Base-by-base conservation (phyloP, 1,140 invertebrate species). In the Bombus huntii region DNA sequence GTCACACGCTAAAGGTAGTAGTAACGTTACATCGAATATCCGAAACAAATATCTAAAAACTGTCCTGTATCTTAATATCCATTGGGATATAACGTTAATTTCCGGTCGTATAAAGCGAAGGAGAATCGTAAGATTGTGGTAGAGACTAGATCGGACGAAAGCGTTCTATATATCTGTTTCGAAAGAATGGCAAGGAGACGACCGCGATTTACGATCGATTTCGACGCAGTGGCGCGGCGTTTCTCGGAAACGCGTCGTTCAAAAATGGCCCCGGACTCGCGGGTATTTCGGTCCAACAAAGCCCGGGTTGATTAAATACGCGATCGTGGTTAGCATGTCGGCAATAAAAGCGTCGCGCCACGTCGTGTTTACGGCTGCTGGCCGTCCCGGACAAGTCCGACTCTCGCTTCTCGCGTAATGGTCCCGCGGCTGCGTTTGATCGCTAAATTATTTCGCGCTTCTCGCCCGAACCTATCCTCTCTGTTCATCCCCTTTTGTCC, bases 221-320 rank as follows among this genome's bases (percentile, higher is more conserved):
- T 81, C n/a, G n/a, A 9, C 37, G 31, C 15, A 15, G 22, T 22
- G 37, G 2, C 9, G 13, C 28, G 28, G 28, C 31, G 42, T 53
- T 74, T 82, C 79, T 72, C 39, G n/a, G 72, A 66, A 75, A n/a
- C 18, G 2, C n/a, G 15, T 44, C 59, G 62, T 31, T 74, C n/a
- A 53, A 83, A 86, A 84, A 84, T 68, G 66, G 31, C 39, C 39
- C 28, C 75, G 57, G 62, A n/a, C 53, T 75, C 73, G 53, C 66
- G 75, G 75, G 37, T 87, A 87, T 87, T 84, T 87, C 44, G 42
- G 68, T 79, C 59, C n/a, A 77, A 87, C 85, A 87, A 87, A 83
- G 81, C 65, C 80, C 22, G 62, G 34, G 66, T 83, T 86, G 87
- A 88, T 88, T 88, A 85, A 88, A 88, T 85, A 77, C 74, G 77